Evolutionary conservation across 1,140 invertebrate genomes (phyloP), one percentile per base, ranked within the genome.

Genomic region (Globodera rostochiensis): DNA sequence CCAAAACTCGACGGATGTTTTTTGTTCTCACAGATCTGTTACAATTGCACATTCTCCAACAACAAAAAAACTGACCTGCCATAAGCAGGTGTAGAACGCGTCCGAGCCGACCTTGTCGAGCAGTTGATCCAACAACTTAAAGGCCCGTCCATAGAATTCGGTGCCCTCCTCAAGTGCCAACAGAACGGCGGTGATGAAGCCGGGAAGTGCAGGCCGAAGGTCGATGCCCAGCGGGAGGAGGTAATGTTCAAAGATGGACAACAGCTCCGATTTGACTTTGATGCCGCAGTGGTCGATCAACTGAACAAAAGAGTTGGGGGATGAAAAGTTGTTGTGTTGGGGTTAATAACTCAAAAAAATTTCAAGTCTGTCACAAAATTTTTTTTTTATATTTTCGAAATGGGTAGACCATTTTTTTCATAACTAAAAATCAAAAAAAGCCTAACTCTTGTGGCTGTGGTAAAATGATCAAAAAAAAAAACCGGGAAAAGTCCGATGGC

Each of bases 211-310:
- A 15, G 95, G 95, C 75, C 94, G 92, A 25, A 97, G 91, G 84
- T 93, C 92, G 84, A 93, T 93, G 53, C 94, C 93, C 66, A 97
- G 91, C 13, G 94, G 94, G 46, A 97, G 93, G 92, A 97, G 95
- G 91, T 96, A 95, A 21, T 93, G 94, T 91, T 97, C 96, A 90
- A 96, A 97, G 77, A 97, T 93, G n/a, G 92, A 93, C 76, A 97
- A 90, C 67, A 97, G 91, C 6, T 93, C 92, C 13, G 95, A 94
- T 86, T 95, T 93, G 9, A 96, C 95, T 90, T 87, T 82, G 73
- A 96, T 96, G 25, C 95, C 95, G 81, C 95, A 95, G 92, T 96
- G 93, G 11, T 94, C 93, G 83, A 97, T 92, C 47, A 97, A 46
- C 74, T 76, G 46, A 75, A 75, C 36, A 53, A 36, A 1, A 4